These are phyloP conservation scores for Bombus confusus DNA, from an alignment of 1,140 invertebrate species.

Conservation along the genomic window DNA sequence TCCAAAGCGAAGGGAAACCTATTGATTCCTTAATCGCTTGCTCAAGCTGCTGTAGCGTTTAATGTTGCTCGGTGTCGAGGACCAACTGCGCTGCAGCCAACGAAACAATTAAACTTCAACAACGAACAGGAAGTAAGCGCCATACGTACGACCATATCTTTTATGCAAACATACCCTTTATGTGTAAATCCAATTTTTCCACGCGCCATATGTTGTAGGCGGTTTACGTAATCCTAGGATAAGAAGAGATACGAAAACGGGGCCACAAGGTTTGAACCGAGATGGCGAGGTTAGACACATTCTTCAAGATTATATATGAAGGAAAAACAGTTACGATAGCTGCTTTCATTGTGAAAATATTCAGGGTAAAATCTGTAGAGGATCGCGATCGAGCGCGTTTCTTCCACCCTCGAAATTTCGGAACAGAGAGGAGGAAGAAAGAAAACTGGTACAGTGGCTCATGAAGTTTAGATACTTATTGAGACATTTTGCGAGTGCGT, in stretches of 20 bases:
- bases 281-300: not conserved
- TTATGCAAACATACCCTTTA: constrained; percentile 22
- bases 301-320: not conserved
- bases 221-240: constrained; percentile 1
- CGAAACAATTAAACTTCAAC: constrained; percentile 35
- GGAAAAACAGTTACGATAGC: not conserved
- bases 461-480: not conserved
- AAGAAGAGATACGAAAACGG: not conserved
- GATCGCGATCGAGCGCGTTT: not conserved
- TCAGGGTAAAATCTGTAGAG: not conserved
- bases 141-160: not conserved
- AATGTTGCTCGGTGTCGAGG: not conserved
- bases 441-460: not conserved
- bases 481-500: not conserved
- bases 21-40: constrained; percentile 34
- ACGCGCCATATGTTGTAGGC: too few species aligned
- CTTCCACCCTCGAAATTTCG: not conserved
- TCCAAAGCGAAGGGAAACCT: not conserved
- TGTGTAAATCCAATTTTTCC: constrained; percentile 30
- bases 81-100: not conserved
- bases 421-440: too few species aligned
- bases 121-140: not conserved
- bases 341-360: not conserved
- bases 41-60: too few species aligned
- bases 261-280: not conserved